Conservation (phyloP, 2,888 invertebrate species). For the Nebria salina region DNA sequence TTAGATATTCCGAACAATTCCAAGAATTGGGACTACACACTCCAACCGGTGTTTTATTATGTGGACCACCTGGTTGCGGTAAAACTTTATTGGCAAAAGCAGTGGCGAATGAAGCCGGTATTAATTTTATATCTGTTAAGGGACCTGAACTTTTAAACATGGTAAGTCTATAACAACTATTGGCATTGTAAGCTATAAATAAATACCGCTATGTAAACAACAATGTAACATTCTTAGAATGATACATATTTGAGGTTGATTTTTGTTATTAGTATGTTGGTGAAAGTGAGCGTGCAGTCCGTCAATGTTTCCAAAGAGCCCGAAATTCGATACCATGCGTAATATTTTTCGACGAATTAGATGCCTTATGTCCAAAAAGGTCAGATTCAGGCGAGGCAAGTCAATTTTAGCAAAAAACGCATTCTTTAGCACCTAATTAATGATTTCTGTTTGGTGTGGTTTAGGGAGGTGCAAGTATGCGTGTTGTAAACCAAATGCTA, state of each 20-base stretch:
- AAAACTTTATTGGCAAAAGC: constrained; percentile 98
- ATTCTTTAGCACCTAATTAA: constrained; percentile 23
- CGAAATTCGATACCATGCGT: constrained; percentile 96
- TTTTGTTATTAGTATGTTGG: constrained; percentile 84
- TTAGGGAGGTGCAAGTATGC: constrained; percentile 70
- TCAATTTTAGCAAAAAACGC: constrained; percentile 24
- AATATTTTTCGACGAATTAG: constrained; percentile 98
- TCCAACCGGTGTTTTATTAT: constrained; percentile 91
- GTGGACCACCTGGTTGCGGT: constrained; percentile 96
- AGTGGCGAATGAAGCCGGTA: constrained; percentile 97
- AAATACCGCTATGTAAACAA: too few species aligned
- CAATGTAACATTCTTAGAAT: too few species aligned
- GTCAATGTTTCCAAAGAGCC: constrained; percentile 95
- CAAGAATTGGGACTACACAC: constrained; percentile 79
- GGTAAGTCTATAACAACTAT: constrained; percentile 66
- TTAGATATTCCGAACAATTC: constrained; percentile 85
- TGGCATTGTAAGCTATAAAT: too few species aligned
- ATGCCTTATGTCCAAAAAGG: constrained; percentile 92
- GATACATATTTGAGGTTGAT: not conserved
- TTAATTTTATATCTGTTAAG: constrained; percentile 98
- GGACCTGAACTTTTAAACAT: constrained; percentile 98
- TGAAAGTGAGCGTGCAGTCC: constrained; percentile 95
- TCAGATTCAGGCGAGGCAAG: constrained; percentile 76
- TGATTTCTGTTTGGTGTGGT: constrained; percentile 11
- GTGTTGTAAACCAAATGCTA: constrained; percentile 95